Percentiles rank a stretch among this genome's conserved stretches.
These are phyloP conservation scores for Tiliacea aurago DNA, from an alignment of 2,888 invertebrate genomes.

Conservation along the genomic window DNA sequence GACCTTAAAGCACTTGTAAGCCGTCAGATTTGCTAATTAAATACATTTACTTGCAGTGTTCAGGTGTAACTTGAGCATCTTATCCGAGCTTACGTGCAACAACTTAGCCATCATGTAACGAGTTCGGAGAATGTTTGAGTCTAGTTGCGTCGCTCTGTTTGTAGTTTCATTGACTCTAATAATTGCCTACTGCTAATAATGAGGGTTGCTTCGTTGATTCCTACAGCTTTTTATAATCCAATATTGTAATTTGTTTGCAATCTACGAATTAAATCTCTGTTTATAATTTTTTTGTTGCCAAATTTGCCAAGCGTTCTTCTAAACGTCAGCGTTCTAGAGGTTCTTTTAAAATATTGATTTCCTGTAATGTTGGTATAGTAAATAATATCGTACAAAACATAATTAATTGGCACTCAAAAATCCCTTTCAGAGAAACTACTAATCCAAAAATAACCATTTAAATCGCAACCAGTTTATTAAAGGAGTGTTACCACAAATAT, in stretches of 20 bases:
- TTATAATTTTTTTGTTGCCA: not conserved
- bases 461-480: slow-evolving; percentile 20
- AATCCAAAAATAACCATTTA: not conserved
- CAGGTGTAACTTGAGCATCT: slow-evolving; percentile 15
- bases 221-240: not conserved
- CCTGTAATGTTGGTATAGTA: not conserved
- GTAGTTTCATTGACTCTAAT: slow-evolving; percentile 43
- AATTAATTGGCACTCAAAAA: not conserved
- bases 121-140: slow-evolving; percentile 47
- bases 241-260: not conserved
- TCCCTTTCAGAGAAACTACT: not conserved
- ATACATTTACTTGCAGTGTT: slow-evolving; percentile 8
- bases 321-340: too few species aligned
- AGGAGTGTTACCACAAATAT: slow-evolving; percentile 39
- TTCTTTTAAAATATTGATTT: not conserved
- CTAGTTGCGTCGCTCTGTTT: slow-evolving; percentile 21
- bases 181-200: slow-evolving; percentile 24
- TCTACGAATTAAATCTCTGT: not conserved
- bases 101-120: slow-evolving; percentile 50
- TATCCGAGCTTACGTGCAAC: slow-evolving; percentile 39
- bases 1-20: too few species aligned
- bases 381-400: not conserved
- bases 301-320: not conserved
- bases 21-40: slow-evolving; percentile 15
- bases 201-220: not conserved